Percentiles rank a stretch among this genome's conserved stretches.
phyloP scores from a whole-genome alignment of 2,113 vertebrate species.

The Esox niger region DNA sequence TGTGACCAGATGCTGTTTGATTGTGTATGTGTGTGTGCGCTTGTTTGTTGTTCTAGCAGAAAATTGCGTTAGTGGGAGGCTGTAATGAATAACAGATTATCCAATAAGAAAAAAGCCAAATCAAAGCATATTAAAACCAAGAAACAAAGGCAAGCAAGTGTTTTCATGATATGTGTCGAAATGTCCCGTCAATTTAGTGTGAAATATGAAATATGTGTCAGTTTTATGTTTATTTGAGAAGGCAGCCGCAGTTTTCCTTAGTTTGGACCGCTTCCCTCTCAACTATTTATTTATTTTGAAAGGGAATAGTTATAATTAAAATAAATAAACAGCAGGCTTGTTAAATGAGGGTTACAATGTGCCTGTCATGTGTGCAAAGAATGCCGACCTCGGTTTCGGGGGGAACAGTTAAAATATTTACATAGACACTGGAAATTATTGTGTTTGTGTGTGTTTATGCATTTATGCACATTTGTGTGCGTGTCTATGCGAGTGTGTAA shows the following conservation, averaged over 20 bases:
- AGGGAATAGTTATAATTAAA: slow-evolving; percentile 56
- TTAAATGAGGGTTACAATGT: slow-evolving; percentile 48
- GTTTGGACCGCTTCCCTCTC: slow-evolving; percentile 28
- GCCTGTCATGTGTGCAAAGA: slow-evolving; percentile 26
- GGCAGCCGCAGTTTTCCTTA: slow-evolving; percentile 40
- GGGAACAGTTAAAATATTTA: slow-evolving; percentile 56
- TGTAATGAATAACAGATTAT: slow-evolving; percentile 58
- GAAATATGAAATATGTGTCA: slow-evolving; percentile 45
- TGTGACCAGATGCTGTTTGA: too few species aligned
- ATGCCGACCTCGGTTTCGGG: slow-evolving; percentile 31
- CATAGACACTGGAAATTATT: slow-evolving; percentile 42
- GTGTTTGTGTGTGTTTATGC: slow-evolving; percentile 8
- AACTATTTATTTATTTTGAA: slow-evolving; percentile 51
- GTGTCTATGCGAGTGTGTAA: not conserved
- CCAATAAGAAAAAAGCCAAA: slow-evolving; percentile 44
- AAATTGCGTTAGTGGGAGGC: slow-evolving; percentile 55
- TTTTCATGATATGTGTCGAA: slow-evolving; percentile 57
- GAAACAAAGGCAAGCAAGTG: slow-evolving; percentile 38
- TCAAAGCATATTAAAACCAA: slow-evolving; percentile 56
- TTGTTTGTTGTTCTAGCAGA: slow-evolving; percentile 38
- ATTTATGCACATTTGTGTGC: not conserved
- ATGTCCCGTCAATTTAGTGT: slow-evolving; percentile 39
- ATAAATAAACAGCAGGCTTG: slow-evolving; percentile 62
- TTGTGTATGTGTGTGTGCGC: too few species aligned
- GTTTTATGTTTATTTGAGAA: slow-evolving; percentile 48